Evolutionary conservation across 1,140 invertebrate species (phyloP), one percentile per base, ranked within the genome.

Genomic region (Drosophila tristis): DNA sequence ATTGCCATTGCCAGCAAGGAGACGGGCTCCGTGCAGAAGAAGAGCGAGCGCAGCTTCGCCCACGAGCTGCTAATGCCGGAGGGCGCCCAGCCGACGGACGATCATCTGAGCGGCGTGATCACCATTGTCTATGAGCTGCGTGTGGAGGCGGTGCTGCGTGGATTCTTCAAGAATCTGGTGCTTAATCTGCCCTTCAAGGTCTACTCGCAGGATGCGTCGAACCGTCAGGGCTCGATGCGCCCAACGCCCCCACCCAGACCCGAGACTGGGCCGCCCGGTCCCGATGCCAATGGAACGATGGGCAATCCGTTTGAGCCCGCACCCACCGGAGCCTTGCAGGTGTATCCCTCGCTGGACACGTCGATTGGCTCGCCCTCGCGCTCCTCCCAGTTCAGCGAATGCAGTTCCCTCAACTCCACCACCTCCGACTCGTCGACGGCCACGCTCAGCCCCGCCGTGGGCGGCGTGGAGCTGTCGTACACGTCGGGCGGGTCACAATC

Each of bases 101-200:
- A 90, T 31, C 45, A 79, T 23, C 60, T 64, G 5, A 92, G 91
- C 42, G 90, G 81, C 0, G 87, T 92, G 0, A 91, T 92, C 11
- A 89, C 90, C 8, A 92, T 92, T 29, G 63, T 74, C 2, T 92
- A 92, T 59, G 87, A 92, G 48, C 59, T 91, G 39, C 78, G 89
- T 4, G 84, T 92, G 11, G 91, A 92, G 57, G 91, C 89, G 4
- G 89, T 92, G n/a, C 31, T 92, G 42, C 71, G 86, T 2, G 91
- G 91, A 5, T 91, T 92, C 57, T 92, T 92, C 49, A 92, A 92
- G 58, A 92, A 92, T 74, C 44, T 92, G 51, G 74, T 90, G 50
- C 67, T 91, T 6, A 86, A 90, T 63, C 74, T 92, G 43, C 91
- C 91, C 8, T 82, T 92, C 47, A 90, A 82, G 56, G 80, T 91